Evolutionary conservation across 2,888 invertebrate genomes (phyloP).

Genomic region (Lutraria lutraria): DNA sequence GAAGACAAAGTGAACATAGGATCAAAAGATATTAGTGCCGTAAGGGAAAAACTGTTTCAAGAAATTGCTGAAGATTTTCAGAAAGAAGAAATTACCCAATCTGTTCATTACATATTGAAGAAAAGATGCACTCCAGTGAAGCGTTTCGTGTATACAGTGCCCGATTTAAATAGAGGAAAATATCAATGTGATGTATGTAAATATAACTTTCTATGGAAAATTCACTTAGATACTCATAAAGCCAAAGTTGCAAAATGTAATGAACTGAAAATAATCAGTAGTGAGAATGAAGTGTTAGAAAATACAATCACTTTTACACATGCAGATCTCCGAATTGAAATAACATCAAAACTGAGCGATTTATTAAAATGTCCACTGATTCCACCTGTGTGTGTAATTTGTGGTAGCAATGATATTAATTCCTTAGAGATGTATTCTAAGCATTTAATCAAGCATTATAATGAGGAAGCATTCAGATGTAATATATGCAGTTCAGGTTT

Average conservation of each 20-base stretch:
- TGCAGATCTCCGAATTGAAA: constrained; percentile 25
- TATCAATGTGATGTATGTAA: constrained; percentile 52
- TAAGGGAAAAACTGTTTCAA: constrained; percentile 17
- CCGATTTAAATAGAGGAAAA: constrained; percentile 37
- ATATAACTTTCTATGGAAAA: constrained; percentile 39
- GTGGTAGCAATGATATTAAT: constrained; percentile 6
- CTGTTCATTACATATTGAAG: constrained; percentile 13
- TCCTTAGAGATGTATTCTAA: neutral
- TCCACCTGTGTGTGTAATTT: constrained; percentile 27
- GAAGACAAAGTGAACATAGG: neutral
- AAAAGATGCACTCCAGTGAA: neutral
- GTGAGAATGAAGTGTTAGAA: constrained; percentile 33
- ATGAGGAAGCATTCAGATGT: constrained; percentile 32
- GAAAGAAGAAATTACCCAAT: neutral
- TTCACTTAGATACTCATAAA: constrained; percentile 53
- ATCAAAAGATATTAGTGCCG: neutral
- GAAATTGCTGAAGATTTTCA: constrained; percentile 27
- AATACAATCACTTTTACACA: constrained; percentile 29
- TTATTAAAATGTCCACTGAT: constrained; percentile 22
- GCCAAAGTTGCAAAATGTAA: constrained; percentile 41
- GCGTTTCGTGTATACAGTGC: constrained; percentile 15
- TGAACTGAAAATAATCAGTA: neutral
- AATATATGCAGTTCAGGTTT: constrained; percentile 46
- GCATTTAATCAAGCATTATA: constrained; percentile 40
- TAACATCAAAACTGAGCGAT: constrained; percentile 37